These are phyloP conservation scores for human (Homo sapiens) DNA, from an alignment of 2,113 vertebrate species.

Conservation along the genomic window GRCh38 chr6:1472001-1472500, in stretches of 20 bases:
- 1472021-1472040: neutral
- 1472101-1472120: neutral
- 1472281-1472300: neutral
- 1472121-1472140: neutral
- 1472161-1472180: neutral
- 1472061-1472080: neutral
- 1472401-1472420: fast-evolving
- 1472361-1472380: neutral
- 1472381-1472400: neutral
- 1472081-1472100: neutral
- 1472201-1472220: neutral
- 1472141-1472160: neutral
- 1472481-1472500: neutral
- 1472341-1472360: neutral
- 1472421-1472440: too few relatives aligned
- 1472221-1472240: neutral
- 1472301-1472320: neutral
- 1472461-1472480: neutral
- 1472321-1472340: too few relatives aligned
- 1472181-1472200: neutral
- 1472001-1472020: neutral
- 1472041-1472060: neutral
- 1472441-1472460: neutral
- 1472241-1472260: neutral
- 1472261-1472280: too few relatives aligned